A percentile compares a stretch with the other conserved stretches of the same genome.
phyloP scores from a whole-genome alignment of 2,797 vertebrate species.

The Acipenser oxyrinchus region DNA sequence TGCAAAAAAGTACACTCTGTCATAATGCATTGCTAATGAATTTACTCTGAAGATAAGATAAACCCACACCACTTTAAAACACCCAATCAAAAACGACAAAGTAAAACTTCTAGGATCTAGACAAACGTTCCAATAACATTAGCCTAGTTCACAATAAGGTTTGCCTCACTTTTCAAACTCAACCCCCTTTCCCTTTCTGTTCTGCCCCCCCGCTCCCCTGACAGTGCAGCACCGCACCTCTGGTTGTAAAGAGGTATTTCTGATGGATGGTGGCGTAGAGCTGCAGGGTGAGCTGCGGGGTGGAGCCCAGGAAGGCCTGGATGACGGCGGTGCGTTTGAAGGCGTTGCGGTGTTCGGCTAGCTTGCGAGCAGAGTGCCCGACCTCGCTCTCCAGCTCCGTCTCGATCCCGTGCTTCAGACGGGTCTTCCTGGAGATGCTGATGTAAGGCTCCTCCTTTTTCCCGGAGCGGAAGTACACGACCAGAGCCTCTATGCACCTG shows the following conservation, averaged over 20 bases:
- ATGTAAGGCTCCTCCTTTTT: constrained; percentile 83
- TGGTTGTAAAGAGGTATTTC: constrained; percentile 55
- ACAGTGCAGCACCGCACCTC: constrained; percentile 50
- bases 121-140: too few relatives aligned
- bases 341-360: constrained; percentile 81
- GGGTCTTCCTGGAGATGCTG: constrained; percentile 84
- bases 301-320: constrained; percentile 93
- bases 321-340: constrained; percentile 91
- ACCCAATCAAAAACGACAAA: too few relatives aligned
- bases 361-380: constrained; percentile 73
- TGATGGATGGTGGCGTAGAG: constrained; percentile 84
- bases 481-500: constrained; percentile 72
- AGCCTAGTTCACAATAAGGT: too few relatives aligned
- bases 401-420: constrained; percentile 59
- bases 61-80: too few relatives aligned
- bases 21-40: too few relatives aligned
- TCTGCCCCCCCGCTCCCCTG: too few relatives aligned
- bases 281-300: constrained; percentile 89
- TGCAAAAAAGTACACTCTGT: too few relatives aligned
- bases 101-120: too few relatives aligned
- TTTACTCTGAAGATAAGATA: too few relatives aligned
- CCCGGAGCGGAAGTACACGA: constrained; percentile 71
- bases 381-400: constrained; percentile 81
- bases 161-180: too few relatives aligned
- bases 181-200: too few relatives aligned